These are phyloP conservation scores for Clarias magur DNA, from an alignment of 2,113 vertebrate genomes.

Conservation along the genomic window DNA sequence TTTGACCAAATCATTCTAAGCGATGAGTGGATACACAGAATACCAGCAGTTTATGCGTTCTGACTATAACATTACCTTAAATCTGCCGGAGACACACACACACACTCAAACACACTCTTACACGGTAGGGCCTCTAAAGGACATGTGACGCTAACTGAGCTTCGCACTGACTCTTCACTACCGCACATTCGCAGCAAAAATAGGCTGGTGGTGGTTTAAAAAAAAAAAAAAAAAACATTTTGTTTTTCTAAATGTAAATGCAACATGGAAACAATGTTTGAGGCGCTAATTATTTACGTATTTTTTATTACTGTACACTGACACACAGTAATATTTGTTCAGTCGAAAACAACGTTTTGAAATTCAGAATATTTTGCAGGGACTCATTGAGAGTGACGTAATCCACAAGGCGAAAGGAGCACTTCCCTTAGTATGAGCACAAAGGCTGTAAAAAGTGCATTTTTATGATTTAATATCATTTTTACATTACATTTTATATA, in stretches of 20 bases:
- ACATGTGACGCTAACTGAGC: constrained; percentile 48
- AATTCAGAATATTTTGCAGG: neutral
- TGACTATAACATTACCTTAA: neutral
- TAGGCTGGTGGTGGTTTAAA: neutral
- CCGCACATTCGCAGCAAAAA: constrained; percentile 42
- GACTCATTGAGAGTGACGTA: neutral
- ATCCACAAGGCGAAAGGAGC: neutral
- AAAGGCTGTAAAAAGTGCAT: no score
- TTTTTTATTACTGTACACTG: no score
- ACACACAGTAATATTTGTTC: neutral
- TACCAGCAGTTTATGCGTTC: neutral
- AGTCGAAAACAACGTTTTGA: constrained; percentile 12
- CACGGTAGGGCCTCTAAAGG: constrained; percentile 41
- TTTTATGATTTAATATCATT: no score
- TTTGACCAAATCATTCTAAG: neutral
- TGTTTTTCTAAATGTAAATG: neutral
- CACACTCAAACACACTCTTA: neutral
- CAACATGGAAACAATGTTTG: neutral
- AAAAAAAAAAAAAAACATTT: neutral
- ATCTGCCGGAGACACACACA: neutral
- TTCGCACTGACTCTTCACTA: neutral
- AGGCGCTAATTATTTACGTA: neutral
- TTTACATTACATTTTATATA: no score
- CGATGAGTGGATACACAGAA: neutral
- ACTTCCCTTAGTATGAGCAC: no score